These are phyloP conservation scores for Cyclina sinensis DNA, from an alignment of 1,140 invertebrate species.

Conservation along the genomic window DNA sequence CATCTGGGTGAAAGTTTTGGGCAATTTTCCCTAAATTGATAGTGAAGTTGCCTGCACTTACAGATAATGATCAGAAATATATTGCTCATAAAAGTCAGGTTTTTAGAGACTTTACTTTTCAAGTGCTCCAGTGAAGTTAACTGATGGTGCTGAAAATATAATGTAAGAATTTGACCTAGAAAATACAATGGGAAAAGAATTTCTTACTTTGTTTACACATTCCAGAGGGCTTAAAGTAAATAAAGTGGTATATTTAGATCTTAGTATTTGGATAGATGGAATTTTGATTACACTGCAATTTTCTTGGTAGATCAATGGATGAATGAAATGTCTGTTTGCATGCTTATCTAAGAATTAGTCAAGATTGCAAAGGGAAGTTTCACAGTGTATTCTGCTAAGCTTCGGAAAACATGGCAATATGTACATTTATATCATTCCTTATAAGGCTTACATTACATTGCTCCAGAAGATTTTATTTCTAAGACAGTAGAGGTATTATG, in stretches of 20 bases:
- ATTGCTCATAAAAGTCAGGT: not conserved
- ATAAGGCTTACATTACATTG: too few species aligned
- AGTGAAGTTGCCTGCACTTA: not conserved
- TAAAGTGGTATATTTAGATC: constrained; percentile 18
- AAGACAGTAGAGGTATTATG: too few species aligned
- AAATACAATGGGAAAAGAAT: not conserved
- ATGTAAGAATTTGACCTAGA: not conserved
- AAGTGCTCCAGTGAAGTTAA: not conserved
- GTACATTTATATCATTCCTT: too few species aligned
- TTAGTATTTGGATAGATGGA: not conserved
- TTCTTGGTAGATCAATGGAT: not conserved
- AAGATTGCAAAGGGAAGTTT: too few species aligned
- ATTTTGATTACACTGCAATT: constrained; percentile 17
- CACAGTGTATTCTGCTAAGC: too few species aligned
- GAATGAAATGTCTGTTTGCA: too few species aligned
- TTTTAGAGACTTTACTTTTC: not conserved
- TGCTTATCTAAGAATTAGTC: too few species aligned
- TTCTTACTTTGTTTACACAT: not conserved
- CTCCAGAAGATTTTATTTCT: too few species aligned
- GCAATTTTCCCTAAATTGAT: constrained; percentile 24
- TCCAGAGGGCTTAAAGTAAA: constrained; percentile 4
- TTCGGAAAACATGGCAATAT: too few species aligned
- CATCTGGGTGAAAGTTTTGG: not conserved
- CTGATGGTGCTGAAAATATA: not conserved
- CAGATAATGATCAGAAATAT: constrained; percentile 5